Base-by-base conservation (phyloP, 2,113 vertebrate genomes). In the Campylomormyrus tamandua region DNA sequence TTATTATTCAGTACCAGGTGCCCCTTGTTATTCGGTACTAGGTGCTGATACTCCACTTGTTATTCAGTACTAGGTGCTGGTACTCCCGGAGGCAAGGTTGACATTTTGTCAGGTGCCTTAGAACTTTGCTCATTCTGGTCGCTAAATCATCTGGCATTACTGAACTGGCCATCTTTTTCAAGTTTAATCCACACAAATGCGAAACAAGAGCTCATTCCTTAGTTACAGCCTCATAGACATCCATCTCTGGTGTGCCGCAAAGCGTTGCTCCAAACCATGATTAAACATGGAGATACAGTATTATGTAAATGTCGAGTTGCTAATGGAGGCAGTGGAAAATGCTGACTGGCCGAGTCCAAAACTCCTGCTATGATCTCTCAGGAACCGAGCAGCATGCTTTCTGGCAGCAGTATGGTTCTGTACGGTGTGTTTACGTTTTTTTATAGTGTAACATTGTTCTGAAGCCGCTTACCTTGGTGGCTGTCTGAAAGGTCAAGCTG, bases 401-500 rank as follows among this genome's bases (percentile, higher is more conserved):
- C 31, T 80, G 31, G 74, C 74, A 42, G 74, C 4, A 13, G 13
- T 19, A 42, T 42, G 31, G 74, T 15, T 80, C 35, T 80, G 5
- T 35, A 10, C 70, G 7, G 11, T 19, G 70, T 80, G 74, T 80
- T 15, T 80, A 42, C 7, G 4, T 42, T 15, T 15, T 77, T 80
- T 42, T 15, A 4, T 80, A 80, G 45, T 42, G 42, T 84, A 35
- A 24, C 17, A 45, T 58, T 13, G 35, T 62, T 17, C 5, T 62
- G 58, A 88, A 46, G 77, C 85, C 3, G 17, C 90, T 83, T 90
- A 92, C 92, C 90, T 91, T 90, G 49, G 53, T 74, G 58, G 35
- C 89, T 90, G 86, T 90, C 62, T 42, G 45, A 87, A 50, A 83
- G 17, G 13, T 35, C 86, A 83, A 45, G 50, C 3, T 50, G 91